Evolutionary conservation across 2,888 invertebrate species (phyloP), one percentile per base, ranked within the genome.

Genomic region (Buathra laborator): DNA sequence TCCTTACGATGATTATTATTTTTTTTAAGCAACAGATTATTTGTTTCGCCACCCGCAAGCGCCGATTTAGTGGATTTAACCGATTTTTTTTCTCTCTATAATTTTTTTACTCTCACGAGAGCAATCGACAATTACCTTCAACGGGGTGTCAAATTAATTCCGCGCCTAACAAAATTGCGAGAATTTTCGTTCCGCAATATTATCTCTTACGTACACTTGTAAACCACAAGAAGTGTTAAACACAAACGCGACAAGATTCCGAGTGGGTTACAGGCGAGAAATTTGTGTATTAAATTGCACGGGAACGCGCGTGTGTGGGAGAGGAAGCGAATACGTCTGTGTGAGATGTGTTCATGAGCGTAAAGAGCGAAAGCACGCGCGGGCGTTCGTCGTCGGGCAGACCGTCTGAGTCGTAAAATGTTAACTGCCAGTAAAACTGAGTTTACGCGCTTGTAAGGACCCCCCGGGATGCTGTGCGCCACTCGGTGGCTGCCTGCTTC

Each of bases 351-450:
- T 70, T 82, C 68, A 79, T 78, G 72, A 78, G 77, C 24, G 56
- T 51, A 59, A 70, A 62, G 77, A 83, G 84, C 62, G 75, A 37
- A 76, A 82, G 43, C 75, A 76, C 78, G 29, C 46, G 64, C 46
- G 80, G 67, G 81, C 70, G 86, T 83, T 75, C 68, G 80, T 74
- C 85, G 75, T 67, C 83, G 85, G 89, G 90, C 92, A 90, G 90
- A 90, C 91, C 93, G 92, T 90, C 91, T 87, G 86, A 91, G 91
- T 93, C 93, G 93, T 94, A 93, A 94, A 94, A 93, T 90, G 90
- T 93, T 93, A 93, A 93, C 93, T 93, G 93, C 92, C 91, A 92
- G 93, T 94, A 94, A 94, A 94, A 92, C 90, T 90, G 91, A 93
- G 93, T 93, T 94, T 93, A 93, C 93, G 93, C 90, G 92, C 92